These are phyloP conservation scores for Synodontis membranacea DNA, from an alignment of 2,113 vertebrate species.

Conservation along the genomic window DNA sequence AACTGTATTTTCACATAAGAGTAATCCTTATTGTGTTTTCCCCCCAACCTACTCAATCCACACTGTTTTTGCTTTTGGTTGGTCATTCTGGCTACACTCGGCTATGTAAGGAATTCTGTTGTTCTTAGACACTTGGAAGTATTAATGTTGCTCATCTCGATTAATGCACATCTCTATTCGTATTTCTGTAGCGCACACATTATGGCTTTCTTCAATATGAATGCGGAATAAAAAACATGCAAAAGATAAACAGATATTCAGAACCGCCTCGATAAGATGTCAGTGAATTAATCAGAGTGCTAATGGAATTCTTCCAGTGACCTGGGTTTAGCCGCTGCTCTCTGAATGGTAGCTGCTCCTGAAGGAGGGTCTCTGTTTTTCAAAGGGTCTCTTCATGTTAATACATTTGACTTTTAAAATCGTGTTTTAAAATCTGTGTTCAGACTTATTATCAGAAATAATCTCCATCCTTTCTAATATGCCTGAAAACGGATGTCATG, in stretches of 20 bases:
- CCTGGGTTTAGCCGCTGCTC: not conserved
- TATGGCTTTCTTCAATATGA: not conserved
- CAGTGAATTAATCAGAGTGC: not conserved
- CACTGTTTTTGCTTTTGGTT: no score
- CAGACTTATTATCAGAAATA: no score
- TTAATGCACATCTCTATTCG: no score
- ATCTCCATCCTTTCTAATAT: no score
- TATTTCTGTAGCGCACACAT: not conserved
- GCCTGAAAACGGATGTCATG: no score
- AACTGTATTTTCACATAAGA: no score
- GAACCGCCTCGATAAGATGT: not conserved
- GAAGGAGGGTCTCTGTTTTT: not conserved
- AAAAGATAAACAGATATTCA: not conserved
- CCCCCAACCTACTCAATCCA: no score
- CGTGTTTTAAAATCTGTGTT: no score
- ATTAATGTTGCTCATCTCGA: not conserved
- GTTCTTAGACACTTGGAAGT: not conserved
- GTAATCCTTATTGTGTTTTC: no score
- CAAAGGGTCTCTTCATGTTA: no score
- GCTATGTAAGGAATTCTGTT: not conserved
- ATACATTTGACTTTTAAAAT: no score
- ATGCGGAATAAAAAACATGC: not conserved
- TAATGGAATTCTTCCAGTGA: not conserved
- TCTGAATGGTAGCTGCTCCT: not conserved
- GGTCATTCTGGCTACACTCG: not conserved